Evolutionary conservation across 1,140 invertebrate genomes (phyloP), one percentile per base, ranked within the genome.

Genomic region (Rhagoletis zephyria): DNA sequence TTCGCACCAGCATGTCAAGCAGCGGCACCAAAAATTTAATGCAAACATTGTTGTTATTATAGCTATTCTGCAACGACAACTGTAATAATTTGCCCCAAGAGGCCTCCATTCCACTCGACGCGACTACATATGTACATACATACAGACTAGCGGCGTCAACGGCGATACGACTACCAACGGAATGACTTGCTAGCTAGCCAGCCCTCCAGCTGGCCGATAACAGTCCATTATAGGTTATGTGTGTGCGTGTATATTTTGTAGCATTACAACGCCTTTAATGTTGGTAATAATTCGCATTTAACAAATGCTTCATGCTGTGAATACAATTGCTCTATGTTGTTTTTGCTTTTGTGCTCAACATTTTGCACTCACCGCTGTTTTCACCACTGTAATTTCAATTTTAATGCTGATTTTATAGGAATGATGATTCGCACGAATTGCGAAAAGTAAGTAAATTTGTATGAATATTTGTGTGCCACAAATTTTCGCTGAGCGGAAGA

Each of bases 391-490:
- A 81, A 81, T 81, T 81, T 81, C 74, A 81, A 56, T 59, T 81
- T 81, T 81, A 81, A 81, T 81, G 74, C 56, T 81, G 74, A 81
- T 81, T 81, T 81, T 81, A 81, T 81, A 19, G 16, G 74, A 81
- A 81, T 81, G 48, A 81, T 81, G 48, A 81, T 81, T 81, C 74
- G 16, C 74, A 56, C 56, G 74, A 81, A 81, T 81, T 51, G 74
- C 74, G 7, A 56, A 81, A 30, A 9, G 42, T 81, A 81, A 81
- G 48, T 81, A 81, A 81, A 51, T 81, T 81, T 9, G 74, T 81
- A 56, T 67, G 61, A 63, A n/a, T 1, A 14, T 16, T 63, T 63
- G 61, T 63, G 61, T 56, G 10, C 40, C 64, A 30, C 19, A 67
- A 67, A 67, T 67, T 30, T 30, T 67, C 64, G 64, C 64, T 67